These are phyloP conservation scores for Cavia porcellus DNA, from an alignment of 2,113 vertebrate species.

Conservation along the genomic window DNA sequence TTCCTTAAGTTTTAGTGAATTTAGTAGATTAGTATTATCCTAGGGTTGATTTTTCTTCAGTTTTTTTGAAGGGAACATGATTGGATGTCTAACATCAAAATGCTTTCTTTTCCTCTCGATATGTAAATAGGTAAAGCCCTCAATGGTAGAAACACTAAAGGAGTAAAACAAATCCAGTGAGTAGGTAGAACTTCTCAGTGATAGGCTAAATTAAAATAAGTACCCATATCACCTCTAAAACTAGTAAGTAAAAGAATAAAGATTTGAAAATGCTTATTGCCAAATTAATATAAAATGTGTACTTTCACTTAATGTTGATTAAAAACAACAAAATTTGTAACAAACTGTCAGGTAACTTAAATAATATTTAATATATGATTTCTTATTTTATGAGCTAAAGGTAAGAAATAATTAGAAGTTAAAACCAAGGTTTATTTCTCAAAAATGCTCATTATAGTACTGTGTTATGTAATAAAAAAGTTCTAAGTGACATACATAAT, in stretches of 20 bases:
- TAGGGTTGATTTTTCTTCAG: conserved; percentile 14
- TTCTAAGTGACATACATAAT: neutral
- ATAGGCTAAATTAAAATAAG: neutral
- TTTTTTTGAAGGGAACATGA: conserved; percentile 9
- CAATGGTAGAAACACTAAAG: neutral
- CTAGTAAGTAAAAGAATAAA: neutral
- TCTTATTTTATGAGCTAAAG: neutral
- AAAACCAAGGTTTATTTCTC: conserved; percentile 6
- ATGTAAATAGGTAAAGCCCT: conserved; percentile 1
- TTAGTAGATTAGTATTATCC: neutral
- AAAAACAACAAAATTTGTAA: conserved; percentile 6
- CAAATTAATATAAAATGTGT: neutral
- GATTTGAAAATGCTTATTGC: conserved; percentile 17
- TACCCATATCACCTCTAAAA: neutral
- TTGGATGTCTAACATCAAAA: neutral
- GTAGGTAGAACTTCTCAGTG: neutral
- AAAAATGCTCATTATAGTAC: neutral
- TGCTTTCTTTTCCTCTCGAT: neutral
- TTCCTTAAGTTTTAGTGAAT: conserved; percentile 38
- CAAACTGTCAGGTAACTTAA: neutral
- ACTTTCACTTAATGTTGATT: neutral
- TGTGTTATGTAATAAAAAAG: neutral
- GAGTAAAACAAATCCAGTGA: neutral
- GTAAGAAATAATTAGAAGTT: conserved; percentile 42
- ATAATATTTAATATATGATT: conserved; percentile 22